Evolutionary conservation across 1,140 invertebrate genomes (phyloP).

Genomic region (Coboldia fuscipes): DNA sequence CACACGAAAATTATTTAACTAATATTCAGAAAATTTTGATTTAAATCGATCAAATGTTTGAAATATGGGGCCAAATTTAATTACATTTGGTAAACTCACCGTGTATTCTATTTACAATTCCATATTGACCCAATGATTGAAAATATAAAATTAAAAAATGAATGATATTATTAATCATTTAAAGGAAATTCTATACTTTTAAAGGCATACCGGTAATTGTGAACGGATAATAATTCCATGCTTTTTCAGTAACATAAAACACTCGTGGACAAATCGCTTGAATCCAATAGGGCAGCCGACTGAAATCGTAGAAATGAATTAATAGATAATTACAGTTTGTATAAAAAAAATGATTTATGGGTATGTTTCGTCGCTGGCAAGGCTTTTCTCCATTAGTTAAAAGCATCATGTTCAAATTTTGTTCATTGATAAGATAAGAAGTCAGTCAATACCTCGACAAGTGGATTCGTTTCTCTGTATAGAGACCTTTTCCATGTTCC

Average conservation of each 20-base stretch:
- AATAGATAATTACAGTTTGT: background rate
- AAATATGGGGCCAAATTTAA: too few species aligned
- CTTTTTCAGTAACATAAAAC: constrained; percentile 85
- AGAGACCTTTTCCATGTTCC: constrained; percentile 64
- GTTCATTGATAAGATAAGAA: too few species aligned
- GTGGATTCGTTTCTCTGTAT: constrained; percentile 80
- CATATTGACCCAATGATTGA: constrained; percentile 3
- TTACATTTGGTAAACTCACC: constrained; percentile 23
- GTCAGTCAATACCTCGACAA: constrained; percentile 50
- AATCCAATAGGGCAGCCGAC: constrained; percentile 76
- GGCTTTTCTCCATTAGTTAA: too few species aligned
- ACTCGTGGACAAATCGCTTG: constrained; percentile 69
- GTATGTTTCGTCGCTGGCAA: too few species aligned
- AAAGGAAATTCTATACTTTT: constrained; percentile 2
- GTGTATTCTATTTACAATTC: constrained; percentile 35
- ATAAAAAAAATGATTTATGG: constrained; percentile 6
- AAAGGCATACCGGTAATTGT: constrained; percentile 57
- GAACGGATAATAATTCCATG: constrained; percentile 89
- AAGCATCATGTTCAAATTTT: too few species aligned
- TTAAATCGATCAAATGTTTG: too few species aligned
- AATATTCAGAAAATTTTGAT: too few species aligned
- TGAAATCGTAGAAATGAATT: constrained; percentile 22
- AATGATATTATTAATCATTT: constrained; percentile 3
- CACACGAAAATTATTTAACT: too few species aligned
- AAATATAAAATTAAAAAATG: constrained; percentile 3